phyloP scores from a whole-genome alignment of 2,113 vertebrate genomes.

The Dolichallabes microphthalmus region DNA sequence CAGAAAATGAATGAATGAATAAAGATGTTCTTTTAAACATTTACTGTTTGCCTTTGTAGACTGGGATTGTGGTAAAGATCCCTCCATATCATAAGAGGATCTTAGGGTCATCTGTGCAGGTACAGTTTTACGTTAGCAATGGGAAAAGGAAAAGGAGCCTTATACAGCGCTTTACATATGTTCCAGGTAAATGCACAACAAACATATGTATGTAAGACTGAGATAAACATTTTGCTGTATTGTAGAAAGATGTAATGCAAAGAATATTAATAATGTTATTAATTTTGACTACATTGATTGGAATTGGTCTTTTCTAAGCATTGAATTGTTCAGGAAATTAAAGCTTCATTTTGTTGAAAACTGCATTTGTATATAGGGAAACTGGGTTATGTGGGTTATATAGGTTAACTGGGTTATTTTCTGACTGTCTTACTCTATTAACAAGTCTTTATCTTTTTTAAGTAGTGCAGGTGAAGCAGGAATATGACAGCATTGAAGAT shows the following conservation, averaged over 20 bases:
- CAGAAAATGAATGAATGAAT: too few species aligned
- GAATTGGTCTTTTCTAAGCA: background rate
- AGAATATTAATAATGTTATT: background rate
- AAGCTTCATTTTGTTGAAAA: background rate
- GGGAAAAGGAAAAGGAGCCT: conserved; percentile 91
- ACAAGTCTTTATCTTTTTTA: conserved; percentile 20
- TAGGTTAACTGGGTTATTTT: background rate
- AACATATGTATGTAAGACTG: background rate
- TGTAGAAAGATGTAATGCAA: conserved; percentile 1
- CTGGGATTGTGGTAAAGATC: conserved; percentile 84
- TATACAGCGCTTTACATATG: conserved; percentile 84
- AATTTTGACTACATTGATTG: background rate
- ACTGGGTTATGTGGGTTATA: too few species aligned
- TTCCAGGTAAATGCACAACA: conserved; percentile 70
- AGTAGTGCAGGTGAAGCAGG: conserved; percentile 81
- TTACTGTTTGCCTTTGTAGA: conserved; percentile 64
- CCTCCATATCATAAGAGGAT: conserved; percentile 86
- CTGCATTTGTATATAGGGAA: background rate
- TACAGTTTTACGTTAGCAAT: conserved; percentile 93
- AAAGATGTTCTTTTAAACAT: background rate
- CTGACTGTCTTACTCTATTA: background rate
- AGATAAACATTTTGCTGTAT: background rate
- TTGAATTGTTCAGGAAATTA: background rate
- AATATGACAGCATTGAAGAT: conserved; percentile 71
- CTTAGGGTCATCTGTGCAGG: conserved; percentile 77